Base-by-base conservation (phyloP, 64 coral and sea anemone species). In the Stichodactyla helianthus region DNA sequence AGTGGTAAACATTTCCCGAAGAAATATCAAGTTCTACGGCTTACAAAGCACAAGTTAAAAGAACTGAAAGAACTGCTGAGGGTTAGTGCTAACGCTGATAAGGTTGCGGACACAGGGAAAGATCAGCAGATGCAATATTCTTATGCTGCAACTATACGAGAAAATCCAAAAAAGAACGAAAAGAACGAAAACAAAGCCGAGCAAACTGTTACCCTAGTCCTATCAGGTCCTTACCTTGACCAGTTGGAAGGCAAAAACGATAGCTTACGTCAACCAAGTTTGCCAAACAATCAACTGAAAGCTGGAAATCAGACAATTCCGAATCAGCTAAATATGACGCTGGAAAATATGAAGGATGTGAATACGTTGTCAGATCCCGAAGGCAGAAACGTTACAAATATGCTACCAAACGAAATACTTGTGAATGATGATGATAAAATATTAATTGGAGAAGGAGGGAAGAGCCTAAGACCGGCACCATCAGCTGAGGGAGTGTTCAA, bases 191-290 rank as follows among this genome's bases (percentile, higher is more conserved):
- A 9, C 4, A 74, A 74, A 28, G 25, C 4, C 1, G 68, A 74
- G 26, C 68, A 81, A 20, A 44, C 78, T 10, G 14, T 84, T 16
- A 84, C 83, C 14, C 59, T 84, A 2, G 61, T 63, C 19, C 10
- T 84, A 4, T 84, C 83, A 84, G 55, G 55, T 60, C 83, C 83
- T 26, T 84, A 60, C 15, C 55, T 82, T 22, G 83, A 84, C 55
- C 25, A 84, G 50, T 16, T 54, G 15, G 55, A 84, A 63, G 7
- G 20, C 2, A 25, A 51, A 14, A 63, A 59, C 52, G 19, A 20
- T 81, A 81, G 8, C 78, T 18, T 15, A 54, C 50, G 26, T 7
- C 52, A 19, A 54, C 35, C 78, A 20, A 54, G 15, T 9, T 52
- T 81, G 51, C 2, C 14, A 18, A 81, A 81, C 26, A 20, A 81